Base-by-base conservation (phyloP, 2,113 vertebrate species). In the Amazona vittata region DNA sequence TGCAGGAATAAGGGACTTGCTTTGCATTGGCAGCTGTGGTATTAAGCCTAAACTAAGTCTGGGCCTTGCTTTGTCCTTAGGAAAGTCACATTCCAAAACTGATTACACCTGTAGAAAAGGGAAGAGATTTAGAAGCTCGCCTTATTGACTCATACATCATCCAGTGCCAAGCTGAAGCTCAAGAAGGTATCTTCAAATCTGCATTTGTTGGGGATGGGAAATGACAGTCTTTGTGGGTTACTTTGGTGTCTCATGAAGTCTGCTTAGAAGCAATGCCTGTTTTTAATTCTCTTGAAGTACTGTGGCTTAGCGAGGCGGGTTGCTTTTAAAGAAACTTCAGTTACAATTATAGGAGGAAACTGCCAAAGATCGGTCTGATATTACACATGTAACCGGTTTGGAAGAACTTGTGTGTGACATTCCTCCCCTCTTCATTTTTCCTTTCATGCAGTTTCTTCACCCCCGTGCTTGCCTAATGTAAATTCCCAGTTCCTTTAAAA, bases 131-230 rank as follows among this genome's bases (percentile, higher is more conserved):
- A 90, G 99, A 99, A 97, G 97, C 98, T 63, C 97, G 99, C 47
- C 99, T 99, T 77, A 97, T 98, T 4, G 99, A 99, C n/a, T 97
- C 99, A 2, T 99, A 99, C 37, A 97, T 99, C 75, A 95, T 99
- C 73, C 99, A 99, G 95, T 99, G 99, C 94, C 99, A 99, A 97
- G 99, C 99, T 11, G 99, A 99, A 97, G 99, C 99, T 29, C 99
- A 99, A 93, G 99, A 99, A 99, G 99, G 99, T 99, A 98, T 41
- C 64, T 84, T 46, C 44, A 60, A 62, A 75, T 69, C 6, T 5
- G 6, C 0, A 2, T 74, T 60, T 75, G 11, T 44, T 82, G 50
- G 39, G 25, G 43, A 10, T 84, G 69, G 74, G 60, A 69, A 55
- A 15, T 60, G 8, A 22, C 35, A 63, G 52, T 81, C 41, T 84